Conservation (phyloP, 2,113 vertebrate genomes). For the Spilogale gracilis region DNA sequence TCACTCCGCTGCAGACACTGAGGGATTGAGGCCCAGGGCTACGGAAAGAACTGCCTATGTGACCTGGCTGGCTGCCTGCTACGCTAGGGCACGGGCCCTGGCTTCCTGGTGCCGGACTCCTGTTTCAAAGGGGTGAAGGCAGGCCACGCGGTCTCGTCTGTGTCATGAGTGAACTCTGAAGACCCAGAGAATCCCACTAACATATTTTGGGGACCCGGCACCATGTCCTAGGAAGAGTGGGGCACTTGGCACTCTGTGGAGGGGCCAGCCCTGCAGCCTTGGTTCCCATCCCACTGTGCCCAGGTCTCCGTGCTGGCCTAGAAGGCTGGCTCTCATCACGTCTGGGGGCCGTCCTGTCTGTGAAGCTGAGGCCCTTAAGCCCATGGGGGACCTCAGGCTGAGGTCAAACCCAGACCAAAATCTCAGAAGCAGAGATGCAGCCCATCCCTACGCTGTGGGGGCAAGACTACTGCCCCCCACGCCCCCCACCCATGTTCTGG, state of each 20-base stretch:
- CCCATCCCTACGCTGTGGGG: neutral
- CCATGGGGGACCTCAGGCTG: neutral
- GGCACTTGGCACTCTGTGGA: neutral
- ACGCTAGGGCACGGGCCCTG: neutral
- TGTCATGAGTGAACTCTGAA: neutral
- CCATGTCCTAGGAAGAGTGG: neutral
- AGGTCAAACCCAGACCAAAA: neutral
- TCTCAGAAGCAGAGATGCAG: neutral
- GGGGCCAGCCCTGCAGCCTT: neutral
- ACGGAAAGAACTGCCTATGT: too few relatives aligned
- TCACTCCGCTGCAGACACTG: neutral
- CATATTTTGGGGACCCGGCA: neutral
- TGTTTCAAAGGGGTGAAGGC: neutral
- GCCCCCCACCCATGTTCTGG: rapidly evolving
- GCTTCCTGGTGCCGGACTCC: neutral
- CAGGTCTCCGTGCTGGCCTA: neutral
- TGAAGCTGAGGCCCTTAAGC: neutral
- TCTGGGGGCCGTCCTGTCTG: neutral
- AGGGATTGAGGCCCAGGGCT: neutral
- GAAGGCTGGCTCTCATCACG: neutral
- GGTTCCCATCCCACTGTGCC: neutral
- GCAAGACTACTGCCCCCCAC: neutral
- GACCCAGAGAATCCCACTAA: neutral
- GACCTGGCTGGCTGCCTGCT: too few relatives aligned
- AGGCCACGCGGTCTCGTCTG: neutral